These are phyloP conservation scores for Drosophila dunni DNA, from an alignment of 1,140 invertebrate species.

Conservation along the genomic window DNA sequence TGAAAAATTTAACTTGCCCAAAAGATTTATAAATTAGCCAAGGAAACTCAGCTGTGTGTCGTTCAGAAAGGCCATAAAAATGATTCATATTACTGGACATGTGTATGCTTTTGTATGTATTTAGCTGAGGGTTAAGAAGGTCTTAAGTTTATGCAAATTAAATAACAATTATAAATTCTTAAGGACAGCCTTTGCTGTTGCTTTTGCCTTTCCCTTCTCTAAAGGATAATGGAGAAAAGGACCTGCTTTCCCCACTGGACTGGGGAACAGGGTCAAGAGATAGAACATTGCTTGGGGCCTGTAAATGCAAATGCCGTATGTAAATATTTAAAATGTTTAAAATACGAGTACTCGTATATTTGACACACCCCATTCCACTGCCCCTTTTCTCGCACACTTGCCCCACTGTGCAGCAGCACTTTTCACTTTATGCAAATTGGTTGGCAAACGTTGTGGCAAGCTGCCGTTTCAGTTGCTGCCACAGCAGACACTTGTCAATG, in stretches of 20 bases:
- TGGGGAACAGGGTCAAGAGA: slow-evolving; percentile 34
- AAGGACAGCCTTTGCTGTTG: slow-evolving; percentile 41
- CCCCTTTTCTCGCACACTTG: slow-evolving; percentile 5
- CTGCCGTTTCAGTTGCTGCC: slow-evolving; percentile 18
- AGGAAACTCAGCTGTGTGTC: slow-evolving; percentile 8
- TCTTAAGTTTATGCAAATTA: slow-evolving; percentile 76
- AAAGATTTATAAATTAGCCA: slow-evolving; percentile 44
- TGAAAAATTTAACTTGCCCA: slow-evolving; percentile 35
- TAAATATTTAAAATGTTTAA: slow-evolving; percentile 75
- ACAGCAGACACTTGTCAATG: slow-evolving; percentile 49
- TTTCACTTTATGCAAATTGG: slow-evolving; percentile 39
- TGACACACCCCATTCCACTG: slow-evolving; percentile 20
- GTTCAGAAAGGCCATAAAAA: slow-evolving; percentile 52
- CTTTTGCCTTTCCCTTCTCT: neutral
- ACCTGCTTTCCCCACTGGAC: neutral
- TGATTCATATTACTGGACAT: slow-evolving; percentile 67
- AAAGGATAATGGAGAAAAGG: neutral
- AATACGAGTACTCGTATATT: slow-evolving; percentile 37
- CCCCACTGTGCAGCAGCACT: slow-evolving; percentile 15
- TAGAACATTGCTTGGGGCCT: slow-evolving; percentile 54
- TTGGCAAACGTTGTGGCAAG: slow-evolving; percentile 34
- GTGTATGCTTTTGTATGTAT: slow-evolving; percentile 30
- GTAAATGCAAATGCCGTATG: slow-evolving; percentile 63
- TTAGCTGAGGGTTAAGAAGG: slow-evolving; percentile 15
- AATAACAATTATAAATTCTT: slow-evolving; percentile 78